Base-by-base conservation (phyloP, 2,113 vertebrate species). In the Sminthopsis crassicaudata region DNA sequence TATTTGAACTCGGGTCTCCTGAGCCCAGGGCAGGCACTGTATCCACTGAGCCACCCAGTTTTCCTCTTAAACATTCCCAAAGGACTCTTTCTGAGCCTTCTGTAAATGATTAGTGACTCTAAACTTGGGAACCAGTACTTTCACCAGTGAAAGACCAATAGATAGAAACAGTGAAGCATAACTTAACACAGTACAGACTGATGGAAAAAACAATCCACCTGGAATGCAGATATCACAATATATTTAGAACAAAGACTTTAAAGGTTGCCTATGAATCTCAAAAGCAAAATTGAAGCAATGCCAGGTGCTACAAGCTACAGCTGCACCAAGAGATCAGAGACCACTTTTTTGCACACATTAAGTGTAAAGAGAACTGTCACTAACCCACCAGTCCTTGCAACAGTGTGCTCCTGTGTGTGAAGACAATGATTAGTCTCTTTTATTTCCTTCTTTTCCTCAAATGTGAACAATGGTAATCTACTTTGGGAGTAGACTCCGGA, bases 221-320 rank as follows among this genome's bases (percentile, higher is more conserved):
- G 9, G 53, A 53, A 8, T 1, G 1, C 16, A 6, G 4, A 30
- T 48, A 12, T 55, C 94, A 96, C 53, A 22, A 0, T 16, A 67
- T 16, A 16, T n/a, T 55, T 53, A 22, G 57, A 60, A 23, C 92
- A 16, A 46, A 91, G 91, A 50, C 76, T 91, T 92, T 30, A 27
- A 51, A 51, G 55, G 50, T 88, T n/a, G 91, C 89, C 42, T 16
- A 53, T 53, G 52, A 42, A 57, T 93, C 93, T 46, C 88, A 95
- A 93, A 53, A 46, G 8, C 53, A 22, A 57, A 92, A 53, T 51
- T 53, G 16, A 50, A 90, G 51, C n/a, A 93, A 8, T 0, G 3
- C 51, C 42, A 54, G 90, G 57, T 57, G 27, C 91, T 90, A n/a
- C n/a, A 25, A 25, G 54, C 4, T 91, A 46, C 53, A 88, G 93